A percentile compares a stretch with the other conserved stretches of the same genome.
Conservation (phyloP, 2,888 invertebrate genomes). For the Eupithecia abbreviata region DNA sequence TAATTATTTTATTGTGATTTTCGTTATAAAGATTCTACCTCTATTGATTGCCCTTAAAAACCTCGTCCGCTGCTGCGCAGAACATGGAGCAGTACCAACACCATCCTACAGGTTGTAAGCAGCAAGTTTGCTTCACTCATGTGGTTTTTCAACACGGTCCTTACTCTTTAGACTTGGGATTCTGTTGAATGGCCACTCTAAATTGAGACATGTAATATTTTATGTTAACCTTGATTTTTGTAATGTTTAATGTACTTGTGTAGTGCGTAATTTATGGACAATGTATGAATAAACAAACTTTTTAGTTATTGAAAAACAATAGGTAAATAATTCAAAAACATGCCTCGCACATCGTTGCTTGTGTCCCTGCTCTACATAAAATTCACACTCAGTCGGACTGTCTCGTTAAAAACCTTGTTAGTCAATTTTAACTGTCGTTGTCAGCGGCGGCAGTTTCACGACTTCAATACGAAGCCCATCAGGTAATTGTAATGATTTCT, state of each 20-base stretch:
- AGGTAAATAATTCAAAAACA: neutral
- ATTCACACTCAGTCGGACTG: neutral
- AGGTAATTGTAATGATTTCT: neutral
- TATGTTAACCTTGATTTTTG: no score
- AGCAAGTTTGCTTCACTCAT: no score
- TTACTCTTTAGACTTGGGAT: no score
- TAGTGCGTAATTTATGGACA: no score
- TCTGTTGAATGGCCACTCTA: no score
- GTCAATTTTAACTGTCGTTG: constrained; percentile 1
- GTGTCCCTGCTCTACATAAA: neutral
- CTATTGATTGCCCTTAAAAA: neutral
- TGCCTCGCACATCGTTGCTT: neutral
- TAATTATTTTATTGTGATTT: no score
- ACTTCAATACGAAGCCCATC: constrained; percentile 6
- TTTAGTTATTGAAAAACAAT: neutral
- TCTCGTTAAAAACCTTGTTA: constrained; percentile 6
- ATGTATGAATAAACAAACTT: neutral
- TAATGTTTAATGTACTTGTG: no score
- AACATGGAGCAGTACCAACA: neutral
- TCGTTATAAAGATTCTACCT: no score
- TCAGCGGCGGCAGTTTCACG: constrained; percentile 7
- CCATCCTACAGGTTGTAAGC: neutral
- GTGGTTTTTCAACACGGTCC: no score
- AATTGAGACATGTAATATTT: no score
- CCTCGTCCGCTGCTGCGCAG: neutral